Evolutionary conservation across 2,113 vertebrate species (phyloP).

Genomic region (Melanostigma gelatinosum): DNA sequence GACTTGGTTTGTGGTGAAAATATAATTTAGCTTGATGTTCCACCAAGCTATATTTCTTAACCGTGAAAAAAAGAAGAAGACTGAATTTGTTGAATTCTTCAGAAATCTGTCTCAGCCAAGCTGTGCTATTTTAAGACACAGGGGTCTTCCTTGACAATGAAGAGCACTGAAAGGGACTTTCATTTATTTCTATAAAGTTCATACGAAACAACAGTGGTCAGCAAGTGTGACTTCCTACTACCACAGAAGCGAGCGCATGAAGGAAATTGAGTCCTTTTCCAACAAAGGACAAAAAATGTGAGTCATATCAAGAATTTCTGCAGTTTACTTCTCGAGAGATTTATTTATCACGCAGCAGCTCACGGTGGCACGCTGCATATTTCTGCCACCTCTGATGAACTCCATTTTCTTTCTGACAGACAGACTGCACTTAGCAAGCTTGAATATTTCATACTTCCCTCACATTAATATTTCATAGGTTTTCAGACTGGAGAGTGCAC

Average conservation of each 20-base stretch:
- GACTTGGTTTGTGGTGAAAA: background rate
- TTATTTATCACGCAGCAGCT: background rate
- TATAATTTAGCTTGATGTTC: background rate
- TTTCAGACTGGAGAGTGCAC: constrained; percentile 18
- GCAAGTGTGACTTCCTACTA: background rate
- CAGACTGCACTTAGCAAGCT: constrained; percentile 28
- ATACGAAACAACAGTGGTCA: constrained; percentile 1
- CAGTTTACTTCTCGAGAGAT: background rate
- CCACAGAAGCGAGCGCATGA: background rate
- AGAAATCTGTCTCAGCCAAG: background rate
- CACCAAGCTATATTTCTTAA: background rate
- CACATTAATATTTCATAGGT: constrained; percentile 46
- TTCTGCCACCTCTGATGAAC: background rate
- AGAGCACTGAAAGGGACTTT: constrained; percentile 32
- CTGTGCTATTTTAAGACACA: constrained; percentile 28
- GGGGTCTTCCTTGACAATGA: background rate
- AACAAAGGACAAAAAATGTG: background rate
- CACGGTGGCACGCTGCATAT: background rate
- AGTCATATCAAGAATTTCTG: background rate
- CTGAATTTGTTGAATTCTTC: background rate
- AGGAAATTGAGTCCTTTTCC: background rate
- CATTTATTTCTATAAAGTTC: background rate
- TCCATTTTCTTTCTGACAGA: constrained; percentile 10
- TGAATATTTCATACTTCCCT: constrained; percentile 53
- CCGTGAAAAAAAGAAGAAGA: background rate